A percentile compares a stretch with the other conserved stretches of the same genome.
These are phyloP conservation scores for Dinomys branickii DNA, from an alignment of 2,113 vertebrate species.

Conservation along the genomic window DNA sequence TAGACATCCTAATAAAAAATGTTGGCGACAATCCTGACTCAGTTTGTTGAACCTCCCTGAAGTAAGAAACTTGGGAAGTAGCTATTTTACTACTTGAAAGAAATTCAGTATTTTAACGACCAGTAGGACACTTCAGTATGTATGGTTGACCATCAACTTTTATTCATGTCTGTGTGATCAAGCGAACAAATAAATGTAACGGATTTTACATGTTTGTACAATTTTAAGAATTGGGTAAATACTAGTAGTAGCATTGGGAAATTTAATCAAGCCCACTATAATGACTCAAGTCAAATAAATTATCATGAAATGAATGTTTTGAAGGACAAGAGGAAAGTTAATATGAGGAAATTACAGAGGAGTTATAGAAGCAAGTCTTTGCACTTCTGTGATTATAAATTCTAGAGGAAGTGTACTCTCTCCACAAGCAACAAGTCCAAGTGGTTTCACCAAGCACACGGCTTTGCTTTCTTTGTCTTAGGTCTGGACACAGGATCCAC, in stretches of 20 bases:
- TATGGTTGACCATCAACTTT: neutral
- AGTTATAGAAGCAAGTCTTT: neutral
- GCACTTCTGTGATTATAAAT: neutral
- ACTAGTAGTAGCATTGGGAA: neutral
- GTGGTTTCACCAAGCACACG: fast-evolving
- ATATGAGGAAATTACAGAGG: neutral
- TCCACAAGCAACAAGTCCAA: neutral
- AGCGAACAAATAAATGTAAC: neutral
- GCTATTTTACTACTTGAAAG: neutral
- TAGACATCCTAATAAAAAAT: neutral
- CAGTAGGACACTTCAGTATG: too few relatives aligned
- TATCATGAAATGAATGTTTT: neutral
- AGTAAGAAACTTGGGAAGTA: neutral
- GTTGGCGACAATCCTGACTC: fast-evolving
- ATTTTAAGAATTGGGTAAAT: neutral
- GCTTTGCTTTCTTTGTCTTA: neutral
- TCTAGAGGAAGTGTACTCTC: neutral
- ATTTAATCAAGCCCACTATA: neutral
- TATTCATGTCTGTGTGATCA: neutral
- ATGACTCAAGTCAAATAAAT: neutral
- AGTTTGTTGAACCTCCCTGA: neutral
- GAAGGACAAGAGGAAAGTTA: neutral
- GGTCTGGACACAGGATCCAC: fast-evolving
- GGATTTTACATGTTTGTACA: neutral
- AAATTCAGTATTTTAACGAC: neutral